Evolutionary conservation across 1,140 invertebrate species (phyloP), one percentile per base, ranked within the genome.

Genomic region (Frieseomelitta varia): DNA sequence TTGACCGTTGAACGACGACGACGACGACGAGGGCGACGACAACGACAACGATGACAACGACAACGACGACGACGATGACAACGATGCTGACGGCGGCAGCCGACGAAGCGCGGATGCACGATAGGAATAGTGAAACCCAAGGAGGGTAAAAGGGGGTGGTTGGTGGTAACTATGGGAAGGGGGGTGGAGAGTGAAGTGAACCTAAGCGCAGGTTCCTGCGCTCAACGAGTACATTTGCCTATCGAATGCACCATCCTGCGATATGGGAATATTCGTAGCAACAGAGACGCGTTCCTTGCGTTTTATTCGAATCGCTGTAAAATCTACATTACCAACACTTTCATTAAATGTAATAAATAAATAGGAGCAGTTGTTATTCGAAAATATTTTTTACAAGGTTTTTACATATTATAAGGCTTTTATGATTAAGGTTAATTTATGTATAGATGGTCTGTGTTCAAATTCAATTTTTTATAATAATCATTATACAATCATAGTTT

Each of bases 161-260:
- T 73, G 84, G 82, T 63, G 76, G 67, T 80, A 71, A 56, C 34
- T 21, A 17, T 3, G 61, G 21, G 1, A 55, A n/a, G 2, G 73
- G 63, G 82, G 84, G 53, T 65, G 72, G 74, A 68, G 75, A 34
- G 76, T 63, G 39, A 77, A 63, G 76, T 51, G 71, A 88, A 86
- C 77, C 83, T 85, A 69, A 74, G 88, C 88, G 88, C 88, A 90
- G 88, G 88, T 89, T 90, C 83, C 78, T 74, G 69, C 79, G 58
- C 68, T 61, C 85, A 30, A 76, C 30, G 27, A 76, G 72, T 76
- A 56, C 30, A 81, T 61, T 82, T 77, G 19, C 47, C 82, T 30
- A 68, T 76, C 51, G 63, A 82, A 82, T 82, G 27, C 21, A 81
- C 58, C 30, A 67, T 24, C 15, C 27, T 56, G 21, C 51, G 53